Conservation (phyloP, 2,888 invertebrate genomes). For the Brenthis hecate region DNA sequence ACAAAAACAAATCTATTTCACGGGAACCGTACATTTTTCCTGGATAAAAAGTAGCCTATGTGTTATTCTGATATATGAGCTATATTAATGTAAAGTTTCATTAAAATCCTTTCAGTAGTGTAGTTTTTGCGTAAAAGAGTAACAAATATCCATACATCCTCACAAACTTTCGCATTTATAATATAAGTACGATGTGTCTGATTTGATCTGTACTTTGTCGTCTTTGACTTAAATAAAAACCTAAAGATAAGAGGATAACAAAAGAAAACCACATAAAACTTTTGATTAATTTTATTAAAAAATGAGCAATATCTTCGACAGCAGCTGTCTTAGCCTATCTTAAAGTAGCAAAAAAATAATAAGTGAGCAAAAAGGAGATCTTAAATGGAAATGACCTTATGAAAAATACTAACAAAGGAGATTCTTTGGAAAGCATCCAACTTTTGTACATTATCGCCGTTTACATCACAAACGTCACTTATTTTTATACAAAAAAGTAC, state of each 20-base stretch:
- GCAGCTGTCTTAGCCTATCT: conserved; percentile 57
- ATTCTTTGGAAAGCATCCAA: conserved; percentile 79
- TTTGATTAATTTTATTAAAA: conserved; percentile 43
- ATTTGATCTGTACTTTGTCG: neutral
- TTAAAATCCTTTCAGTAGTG: too few relatives aligned
- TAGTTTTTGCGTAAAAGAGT: too few relatives aligned
- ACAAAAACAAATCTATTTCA: too few relatives aligned
- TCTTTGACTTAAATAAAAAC: neutral
- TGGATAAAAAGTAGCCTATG: too few relatives aligned
- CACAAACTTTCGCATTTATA: too few relatives aligned
- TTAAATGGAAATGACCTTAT: conserved; percentile 64
- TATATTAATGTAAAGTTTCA: too few relatives aligned
- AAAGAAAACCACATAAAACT: conserved; percentile 22
- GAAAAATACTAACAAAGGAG: conserved; percentile 60
- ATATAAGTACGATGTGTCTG: too few relatives aligned
- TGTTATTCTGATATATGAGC: too few relatives aligned
- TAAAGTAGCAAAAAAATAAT: conserved; percentile 41
- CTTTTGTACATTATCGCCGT: conserved; percentile 58
- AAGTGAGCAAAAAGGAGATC: conserved; percentile 70
- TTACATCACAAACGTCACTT: neutral
- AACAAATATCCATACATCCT: too few relatives aligned
- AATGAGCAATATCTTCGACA: conserved; percentile 54
- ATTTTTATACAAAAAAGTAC: neutral
- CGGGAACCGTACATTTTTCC: too few relatives aligned
- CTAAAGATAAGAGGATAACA: neutral